phyloP scores from a whole-genome alignment of 2,113 vertebrate genomes.

The Hydropotes inermis region DNA sequence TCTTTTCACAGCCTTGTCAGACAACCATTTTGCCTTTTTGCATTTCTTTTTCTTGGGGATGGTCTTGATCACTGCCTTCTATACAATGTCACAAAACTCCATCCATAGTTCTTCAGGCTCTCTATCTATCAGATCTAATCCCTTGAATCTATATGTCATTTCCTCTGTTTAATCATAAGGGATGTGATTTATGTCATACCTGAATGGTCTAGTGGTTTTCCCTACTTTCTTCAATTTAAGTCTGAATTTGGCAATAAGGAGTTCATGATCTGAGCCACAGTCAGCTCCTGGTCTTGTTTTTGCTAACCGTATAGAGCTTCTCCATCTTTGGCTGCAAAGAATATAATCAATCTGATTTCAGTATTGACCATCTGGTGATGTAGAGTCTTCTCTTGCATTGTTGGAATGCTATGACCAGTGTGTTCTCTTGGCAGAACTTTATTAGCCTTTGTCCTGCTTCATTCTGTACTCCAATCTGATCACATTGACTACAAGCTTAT shows the following conservation, averaged over 20 bases:
- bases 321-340: not conserved
- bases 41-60: not conserved
- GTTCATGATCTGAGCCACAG: not conserved
- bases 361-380: not conserved
- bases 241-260: not conserved
- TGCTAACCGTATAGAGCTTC: not conserved
- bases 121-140: not conserved
- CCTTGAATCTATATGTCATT: not conserved
- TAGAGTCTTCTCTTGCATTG: not conserved
- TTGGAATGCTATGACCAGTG: not conserved
- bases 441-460: not conserved
- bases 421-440: accelerated
- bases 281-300: not conserved
- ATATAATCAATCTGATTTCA: not conserved
- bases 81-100: not conserved
- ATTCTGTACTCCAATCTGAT: not conserved
- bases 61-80: not conserved
- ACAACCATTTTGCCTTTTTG: not conserved
- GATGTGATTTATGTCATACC: not conserved
- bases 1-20: not conserved
- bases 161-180: not conserved
- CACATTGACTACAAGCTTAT: not conserved
- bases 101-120: not conserved
- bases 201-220: not conserved
- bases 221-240: not conserved